Conservation (phyloP, 2,888 invertebrate genomes). For the Ichneumoninae sp. region DNA sequence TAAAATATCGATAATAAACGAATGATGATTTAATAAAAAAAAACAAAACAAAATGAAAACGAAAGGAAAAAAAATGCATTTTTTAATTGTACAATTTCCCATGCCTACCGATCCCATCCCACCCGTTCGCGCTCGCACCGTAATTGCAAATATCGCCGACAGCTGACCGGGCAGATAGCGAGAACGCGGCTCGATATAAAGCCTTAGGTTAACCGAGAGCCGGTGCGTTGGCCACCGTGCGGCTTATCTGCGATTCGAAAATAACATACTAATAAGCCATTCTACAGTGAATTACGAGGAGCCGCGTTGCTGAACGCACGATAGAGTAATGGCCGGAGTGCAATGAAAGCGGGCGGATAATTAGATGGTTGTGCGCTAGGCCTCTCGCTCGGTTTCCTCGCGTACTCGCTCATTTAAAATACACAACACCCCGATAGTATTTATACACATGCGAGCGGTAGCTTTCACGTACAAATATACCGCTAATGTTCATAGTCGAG, state of each 20-base stretch:
- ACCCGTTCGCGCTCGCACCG: background rate
- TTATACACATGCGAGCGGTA: background rate
- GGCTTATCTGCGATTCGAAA: slow-evolving; percentile 9
- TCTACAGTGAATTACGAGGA: slow-evolving; percentile 36
- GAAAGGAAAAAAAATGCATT: slow-evolving; percentile 14
- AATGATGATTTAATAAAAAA: slow-evolving; percentile 66
- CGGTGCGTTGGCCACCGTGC: background rate
- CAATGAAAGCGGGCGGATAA: slow-evolving; percentile 54
- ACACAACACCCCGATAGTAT: background rate
- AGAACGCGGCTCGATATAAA: background rate
- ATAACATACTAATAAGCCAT: slow-evolving; percentile 48
- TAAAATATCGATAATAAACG: slow-evolving; percentile 65
- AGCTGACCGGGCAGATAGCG: background rate
- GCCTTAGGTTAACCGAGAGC: background rate
- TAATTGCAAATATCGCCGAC: background rate
- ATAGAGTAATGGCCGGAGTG: slow-evolving; percentile 29
- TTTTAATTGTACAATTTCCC: background rate
- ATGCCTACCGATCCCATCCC: background rate
- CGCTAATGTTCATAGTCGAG: slow-evolving; percentile 1
- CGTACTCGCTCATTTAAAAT: slow-evolving; percentile 7
- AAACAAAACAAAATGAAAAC: slow-evolving; percentile 49
- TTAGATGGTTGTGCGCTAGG: slow-evolving; percentile 38
- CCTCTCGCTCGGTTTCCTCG: slow-evolving; percentile 15
- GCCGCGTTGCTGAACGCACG: slow-evolving; percentile 27
- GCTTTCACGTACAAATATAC: slow-evolving; percentile 14